Base-by-base conservation (phyloP, 1,140 invertebrate species). In the Drosophila micromelanica region DNA sequence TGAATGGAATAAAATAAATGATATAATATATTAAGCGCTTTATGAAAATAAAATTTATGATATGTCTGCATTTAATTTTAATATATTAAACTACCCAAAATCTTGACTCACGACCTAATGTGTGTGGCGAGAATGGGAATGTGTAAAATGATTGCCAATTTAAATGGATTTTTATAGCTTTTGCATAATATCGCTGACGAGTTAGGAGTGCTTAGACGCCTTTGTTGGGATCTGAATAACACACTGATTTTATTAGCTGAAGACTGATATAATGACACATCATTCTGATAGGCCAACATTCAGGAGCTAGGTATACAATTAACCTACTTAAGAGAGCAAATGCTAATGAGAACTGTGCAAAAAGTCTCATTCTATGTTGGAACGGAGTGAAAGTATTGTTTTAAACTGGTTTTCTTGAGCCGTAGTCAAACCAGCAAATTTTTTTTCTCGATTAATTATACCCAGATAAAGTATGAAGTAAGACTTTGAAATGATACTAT, bases 241-340 rank as follows among this genome's bases (percentile, higher is more conserved):
- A 27, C 12, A 20, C 15, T 48, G 45, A 48, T 27, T 48, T 48
- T 48, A 27, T 48, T 23, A 7, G 1, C 20, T n/a, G 45, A 5
- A n/a, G 12, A 48, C 45, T 48, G 12, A 48, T 27, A 48, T 27
- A 27, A 27, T 27, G 46, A n/a, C 46, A 48, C 12, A 23, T 48
- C 12, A 27, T 23, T 27, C 9, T 23, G 2, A 2, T 23, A 11
- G 8, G 11, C 11, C 8, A 46, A 11, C 43, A 20, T 27, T 48
- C 20, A 15, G 45, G 20, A 48, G 45, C 20, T 2, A 7, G 5
- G 45, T 27, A 23, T 23, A 12, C 1, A 48, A 48, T 23, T 48
- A 23, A 27, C 20, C 20, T 8, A 48, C 11, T 48, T 40, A 13
- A 3, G 5, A 2, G 5, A 5, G 12, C 38, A 5, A 40, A 40